Base-by-base conservation (phyloP, 1,140 invertebrate species). In the Drosophila kepulauana region DNA sequence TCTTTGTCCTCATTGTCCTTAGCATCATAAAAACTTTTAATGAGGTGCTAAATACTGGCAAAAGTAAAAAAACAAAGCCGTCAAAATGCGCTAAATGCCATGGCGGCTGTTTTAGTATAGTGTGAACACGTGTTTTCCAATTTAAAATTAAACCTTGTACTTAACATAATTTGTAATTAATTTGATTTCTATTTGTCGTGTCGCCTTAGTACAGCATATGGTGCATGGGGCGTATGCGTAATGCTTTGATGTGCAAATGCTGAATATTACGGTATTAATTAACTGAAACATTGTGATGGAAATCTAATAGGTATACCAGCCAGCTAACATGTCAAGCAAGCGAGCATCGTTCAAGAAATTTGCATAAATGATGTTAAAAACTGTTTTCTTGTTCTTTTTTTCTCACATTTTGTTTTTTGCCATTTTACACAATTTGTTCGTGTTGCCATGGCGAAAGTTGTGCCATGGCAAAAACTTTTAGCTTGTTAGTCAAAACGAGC, bases 211-310 rank as follows among this genome's bases (percentile, higher is more conserved):
- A 16, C 13, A 3, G 5, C 33, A 41, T 30, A 33, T 15, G 45
- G 15, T 25, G 4, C 11, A 58, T 25, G 4, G 5, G 41, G 48
- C 68, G 56, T 56, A 76, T 71, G 16, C 16, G 7, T 30, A 33
- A 51, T 43, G 51, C 68, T 80, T 87, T 82, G 82, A 87, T 61
- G 64, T 86, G 79, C 35, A 82, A 82, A 86, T 86, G 45, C 43
- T 5, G n/a, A 30, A 59, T 41, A 48, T 62, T 54, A 43, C 46
- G 65, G 65, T 72, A 72, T 41, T 58, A 72, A 76, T 67, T 57
- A 56, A 11, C 13, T n/a, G 15, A 7, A 13, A 75, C 56, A 57
- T 75, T 78, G 43, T 43, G 49, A 54, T 25, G 15, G 38, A 33
- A 65, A 69, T 78, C 63, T 65, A 74, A 49, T 59, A 72, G 49